Conservation (phyloP, 2,797 vertebrate species). For the Catharus ustulatus region DNA sequence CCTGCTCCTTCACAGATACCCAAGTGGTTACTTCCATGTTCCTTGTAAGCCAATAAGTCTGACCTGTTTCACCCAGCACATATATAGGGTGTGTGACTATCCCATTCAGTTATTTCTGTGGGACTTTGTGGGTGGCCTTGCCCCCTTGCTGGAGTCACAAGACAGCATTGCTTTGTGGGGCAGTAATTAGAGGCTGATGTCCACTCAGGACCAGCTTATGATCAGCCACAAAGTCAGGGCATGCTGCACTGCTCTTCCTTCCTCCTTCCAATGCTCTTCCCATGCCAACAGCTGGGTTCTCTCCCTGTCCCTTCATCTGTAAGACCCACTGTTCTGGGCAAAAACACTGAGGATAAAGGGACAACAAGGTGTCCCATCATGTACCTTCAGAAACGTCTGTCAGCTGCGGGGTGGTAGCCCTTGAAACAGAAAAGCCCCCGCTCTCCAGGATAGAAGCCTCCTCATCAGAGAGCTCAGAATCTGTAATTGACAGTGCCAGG, state of each 20-base stretch:
- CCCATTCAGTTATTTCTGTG: neutral
- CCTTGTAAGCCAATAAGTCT: neutral
- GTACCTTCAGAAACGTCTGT: constrained; percentile 94
- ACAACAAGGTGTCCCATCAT: neutral
- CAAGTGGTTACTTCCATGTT: neutral
- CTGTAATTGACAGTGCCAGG: constrained; percentile 96
- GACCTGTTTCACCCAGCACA: neutral
- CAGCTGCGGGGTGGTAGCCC: constrained; percentile 95
- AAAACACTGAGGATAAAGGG: neutral
- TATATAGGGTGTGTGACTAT: neutral
- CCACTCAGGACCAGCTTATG: neutral
- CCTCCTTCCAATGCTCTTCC: neutral
- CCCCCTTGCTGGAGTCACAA: neutral
- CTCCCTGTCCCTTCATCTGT: neutral
- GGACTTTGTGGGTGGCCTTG: neutral
- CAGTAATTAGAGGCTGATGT: neutral
- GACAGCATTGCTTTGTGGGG: neutral
- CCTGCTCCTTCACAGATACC: neutral
- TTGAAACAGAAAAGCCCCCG: constrained; percentile 95
- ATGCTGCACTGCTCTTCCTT: neutral
- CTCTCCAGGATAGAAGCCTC: constrained; percentile 97
- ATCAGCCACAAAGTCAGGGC: neutral
- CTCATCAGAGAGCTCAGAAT: constrained; percentile 96
- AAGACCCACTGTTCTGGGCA: neutral
- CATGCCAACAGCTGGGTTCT: neutral